A percentile compares a stretch with the other conserved stretches of the same genome.
Evolutionary conservation across 1,140 invertebrate species (phyloP).

Genomic region (Nymphalis io): DNA sequence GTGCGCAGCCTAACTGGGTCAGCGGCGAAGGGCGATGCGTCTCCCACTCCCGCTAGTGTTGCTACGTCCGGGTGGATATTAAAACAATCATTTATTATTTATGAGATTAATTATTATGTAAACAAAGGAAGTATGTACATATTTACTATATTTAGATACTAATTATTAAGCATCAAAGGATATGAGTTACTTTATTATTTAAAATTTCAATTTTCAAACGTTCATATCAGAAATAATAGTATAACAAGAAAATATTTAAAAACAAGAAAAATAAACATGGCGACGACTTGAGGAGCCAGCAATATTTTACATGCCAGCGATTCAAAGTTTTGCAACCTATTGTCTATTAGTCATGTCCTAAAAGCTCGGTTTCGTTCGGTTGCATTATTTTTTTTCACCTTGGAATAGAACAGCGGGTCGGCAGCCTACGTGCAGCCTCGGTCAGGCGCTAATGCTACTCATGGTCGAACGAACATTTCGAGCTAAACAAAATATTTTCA

Average conservation of each 20-base stretch:
- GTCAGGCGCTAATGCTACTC: slow-evolving; percentile 56
- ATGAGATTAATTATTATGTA: not conserved
- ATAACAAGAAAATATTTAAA: not conserved
- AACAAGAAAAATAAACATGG: slow-evolving; percentile 4
- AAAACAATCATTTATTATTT: slow-evolving; percentile 8
- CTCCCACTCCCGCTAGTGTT: slow-evolving; percentile 47
- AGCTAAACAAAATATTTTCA: slow-evolving; percentile 8
- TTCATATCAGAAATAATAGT: not conserved
- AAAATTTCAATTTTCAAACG: not conserved
- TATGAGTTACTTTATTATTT: not conserved
- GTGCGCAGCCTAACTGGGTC: slow-evolving; percentile 60
- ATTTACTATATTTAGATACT: not conserved
- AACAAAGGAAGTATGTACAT: not conserved
- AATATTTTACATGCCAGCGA: slow-evolving; percentile 13
- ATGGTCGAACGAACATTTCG: slow-evolving; percentile 45
- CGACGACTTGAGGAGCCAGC: slow-evolving; percentile 12
- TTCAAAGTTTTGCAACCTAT: slow-evolving; percentile 53
- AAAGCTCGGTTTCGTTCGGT: slow-evolving; percentile 53
- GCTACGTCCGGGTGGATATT: slow-evolving; percentile 43
- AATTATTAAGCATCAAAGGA: not conserved
- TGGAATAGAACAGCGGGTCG: slow-evolving; percentile 52
- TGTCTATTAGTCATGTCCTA: slow-evolving; percentile 72
- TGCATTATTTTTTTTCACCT: slow-evolving; percentile 63
- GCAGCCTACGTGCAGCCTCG: slow-evolving; percentile 72
- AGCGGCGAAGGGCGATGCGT: slow-evolving; percentile 69